phyloP scores from a whole-genome alignment of 2,888 invertebrate genomes.

The Melinaea menophilus region DNA sequence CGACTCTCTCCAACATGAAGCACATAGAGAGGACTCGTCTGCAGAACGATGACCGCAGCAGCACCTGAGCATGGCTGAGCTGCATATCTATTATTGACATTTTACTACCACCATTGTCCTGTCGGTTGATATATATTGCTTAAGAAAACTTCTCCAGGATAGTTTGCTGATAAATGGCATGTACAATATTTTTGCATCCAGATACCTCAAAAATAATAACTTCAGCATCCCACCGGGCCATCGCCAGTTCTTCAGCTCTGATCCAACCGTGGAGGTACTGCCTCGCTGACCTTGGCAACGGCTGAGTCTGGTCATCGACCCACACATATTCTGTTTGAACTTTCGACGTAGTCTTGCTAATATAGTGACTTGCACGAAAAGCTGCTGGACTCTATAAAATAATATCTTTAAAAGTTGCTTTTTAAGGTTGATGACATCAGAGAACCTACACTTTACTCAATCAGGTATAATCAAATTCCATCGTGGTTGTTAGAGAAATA shows the following conservation, averaged over 20 bases:
- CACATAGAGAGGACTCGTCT: constrained; percentile 57
- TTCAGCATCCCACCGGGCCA: constrained; percentile 56
- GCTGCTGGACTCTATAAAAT: constrained; percentile 50
- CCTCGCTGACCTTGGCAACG: constrained; percentile 60
- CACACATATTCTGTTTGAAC: constrained; percentile 43
- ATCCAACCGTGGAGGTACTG: constrained; percentile 59
- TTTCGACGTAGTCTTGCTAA: constrained; percentile 35
- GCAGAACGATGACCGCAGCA: constrained; percentile 62
- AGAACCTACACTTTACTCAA: constrained; percentile 5
- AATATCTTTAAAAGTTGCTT: not conserved
- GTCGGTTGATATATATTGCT: constrained; percentile 14
- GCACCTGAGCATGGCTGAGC: constrained; percentile 58
- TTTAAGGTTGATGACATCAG: not conserved
- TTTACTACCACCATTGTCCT: constrained; percentile 51
- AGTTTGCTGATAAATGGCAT: not conserved
- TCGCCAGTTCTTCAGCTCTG: constrained; percentile 61
- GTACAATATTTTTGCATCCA: no score
- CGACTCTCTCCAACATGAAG: constrained; percentile 55
- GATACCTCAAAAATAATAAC: constrained; percentile 58
- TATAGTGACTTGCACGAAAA: constrained; percentile 37
- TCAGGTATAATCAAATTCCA: constrained; percentile 4
- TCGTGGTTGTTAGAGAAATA: not conserved
- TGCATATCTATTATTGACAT: constrained; percentile 57
- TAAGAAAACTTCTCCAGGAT: constrained; percentile 6
- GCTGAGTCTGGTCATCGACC: constrained; percentile 66